A percentile compares a stretch with the other conserved stretches of the same genome.
Evolutionary conservation across 2,888 invertebrate species (phyloP).

Genomic region (Dimorphilus gyrociliatus): DNA sequence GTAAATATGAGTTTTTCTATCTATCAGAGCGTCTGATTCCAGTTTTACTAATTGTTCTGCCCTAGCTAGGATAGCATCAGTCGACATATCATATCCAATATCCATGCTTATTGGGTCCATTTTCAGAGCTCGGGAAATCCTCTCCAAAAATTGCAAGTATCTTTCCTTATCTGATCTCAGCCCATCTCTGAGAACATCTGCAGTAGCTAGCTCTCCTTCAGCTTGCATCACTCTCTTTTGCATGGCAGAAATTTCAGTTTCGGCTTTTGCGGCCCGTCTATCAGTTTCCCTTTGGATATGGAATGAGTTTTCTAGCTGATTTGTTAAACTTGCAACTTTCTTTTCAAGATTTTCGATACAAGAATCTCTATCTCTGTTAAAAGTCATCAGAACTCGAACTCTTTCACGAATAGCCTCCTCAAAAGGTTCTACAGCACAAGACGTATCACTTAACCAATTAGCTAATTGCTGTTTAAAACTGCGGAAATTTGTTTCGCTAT

Average conservation of each 20-base stretch:
- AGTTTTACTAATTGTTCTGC: conserved; percentile 65
- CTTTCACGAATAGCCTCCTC: conserved; percentile 26
- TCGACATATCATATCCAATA: conserved; percentile 60
- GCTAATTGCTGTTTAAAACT: conserved; percentile 28
- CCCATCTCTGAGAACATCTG: conserved; percentile 54
- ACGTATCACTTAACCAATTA: conserved; percentile 18
- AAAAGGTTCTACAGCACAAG: conserved; percentile 14
- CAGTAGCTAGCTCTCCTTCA: conserved; percentile 58
- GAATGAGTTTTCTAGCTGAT: conserved; percentile 52
- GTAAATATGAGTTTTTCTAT: conserved; percentile 72
- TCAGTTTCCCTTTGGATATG: conserved; percentile 51
- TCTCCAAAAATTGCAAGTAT: conserved; percentile 55
- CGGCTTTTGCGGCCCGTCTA: conserved; percentile 49
- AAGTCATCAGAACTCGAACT: conserved; percentile 14
- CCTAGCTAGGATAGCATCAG: conserved; percentile 64
- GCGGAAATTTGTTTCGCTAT: conserved; percentile 14
- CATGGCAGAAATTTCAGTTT: conserved; percentile 56
- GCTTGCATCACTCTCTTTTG: conserved; percentile 59
- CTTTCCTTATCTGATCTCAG: conserved; percentile 59
- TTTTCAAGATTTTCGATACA: conserved; percentile 47
- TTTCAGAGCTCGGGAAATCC: conserved; percentile 61
- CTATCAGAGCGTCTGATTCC: conserved; percentile 64
- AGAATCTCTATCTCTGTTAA: conserved; percentile 20
- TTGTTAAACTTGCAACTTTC: conserved; percentile 53
- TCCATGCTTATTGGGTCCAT: conserved; percentile 67